Base-by-base conservation (phyloP, 2,797 vertebrate genomes). In the Prionace glauca region DNA sequence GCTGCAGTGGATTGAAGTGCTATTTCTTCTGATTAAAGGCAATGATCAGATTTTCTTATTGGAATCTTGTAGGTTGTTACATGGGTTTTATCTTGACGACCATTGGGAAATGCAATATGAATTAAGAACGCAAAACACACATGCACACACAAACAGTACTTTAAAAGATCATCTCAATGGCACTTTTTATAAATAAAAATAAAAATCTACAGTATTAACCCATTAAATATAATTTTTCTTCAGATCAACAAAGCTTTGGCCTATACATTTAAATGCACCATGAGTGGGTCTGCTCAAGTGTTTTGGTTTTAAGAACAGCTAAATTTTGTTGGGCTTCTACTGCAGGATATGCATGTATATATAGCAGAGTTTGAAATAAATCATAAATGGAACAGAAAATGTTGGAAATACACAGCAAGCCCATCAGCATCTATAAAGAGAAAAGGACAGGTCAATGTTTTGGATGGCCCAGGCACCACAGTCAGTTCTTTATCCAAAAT, bases 241-340 rank as follows among this genome's bases (percentile, higher is more conserved):
- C 69, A 56, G 41, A 95, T 95, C 50, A 72, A 45, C 45, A 56
- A 95, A 77, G 45, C 93, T 95, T 95, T 95, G 71, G 45, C 93
- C 50, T 16, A 95, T 77, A 20, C 26, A 95, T 77, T 77, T 56
- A 77, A 95, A 74, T 95, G 71, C 41, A 77, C 29, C 29, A 56
- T 29, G 29, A 56, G 7, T 77, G 29, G 29, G 16, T 74, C 50
- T 32, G 18, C 50, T 32, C 26, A 67, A 71, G 67, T 26, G n/a
- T 50, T 95, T 95, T 41, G 5, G 45, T 18, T 18, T 74, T 24
- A 2, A 41, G 93, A 60, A 56, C 8, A 65, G 26, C 10, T 65
- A 3, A 41, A 50, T 24, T 24, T 71, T 41, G 20, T 94, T 71
- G 62, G 65, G 36, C 18, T 67, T 7, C 36, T 16, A 60, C 56